Evolutionary conservation across 2,113 vertebrate species (phyloP), one percentile per base, ranked within the genome.

Genomic region (Anoura caudifer): DNA sequence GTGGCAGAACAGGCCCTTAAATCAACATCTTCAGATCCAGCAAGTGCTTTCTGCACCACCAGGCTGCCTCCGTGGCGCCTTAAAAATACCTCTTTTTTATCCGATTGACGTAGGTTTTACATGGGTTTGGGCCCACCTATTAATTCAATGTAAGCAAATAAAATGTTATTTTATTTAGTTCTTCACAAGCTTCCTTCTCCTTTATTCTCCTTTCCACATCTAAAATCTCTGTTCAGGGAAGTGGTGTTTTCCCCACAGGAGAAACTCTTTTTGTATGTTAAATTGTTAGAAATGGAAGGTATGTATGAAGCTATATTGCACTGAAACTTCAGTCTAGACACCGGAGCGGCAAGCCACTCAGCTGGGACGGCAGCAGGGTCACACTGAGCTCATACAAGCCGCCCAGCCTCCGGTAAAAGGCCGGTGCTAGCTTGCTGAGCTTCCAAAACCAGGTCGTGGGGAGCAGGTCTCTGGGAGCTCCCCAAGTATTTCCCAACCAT

Each of bases 401-500:
- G 69, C 65, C 43, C 52, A n/a, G 50, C 2, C 52, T 69, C 79
- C 70, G 24, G 50, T 36, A 59, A 89, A 72, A 1, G 1, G 52
- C n/a, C 88, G 19, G 26, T 11, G n/a, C 69, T 28, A 14, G 47
- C 33, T 80, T 73, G 36, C 67, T 70, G 89, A 82, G 24, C 50
- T 38, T 91, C 95, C 76, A 77, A 84, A 90, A 56, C 72, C 52
- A 79, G 43, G 50, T 52, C 50, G 4, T 52, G 50, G 50, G 75
- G 11, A 89, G 28, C 65, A n/a, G 77, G 69, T 65, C 76, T 82
- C 81, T 52, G 4, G 56, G 50, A 91, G 94, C n/a, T 86, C 50
- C 63, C 54, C 50, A 84, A 33, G 69, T 83, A 82, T 89, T 96
- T 97, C 95, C 96, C 92, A 94, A 56, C 69, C 69, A 96, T 91